Conservation (phyloP, 2,113 vertebrate genomes). For the Gorsachius goisagi region DNA sequence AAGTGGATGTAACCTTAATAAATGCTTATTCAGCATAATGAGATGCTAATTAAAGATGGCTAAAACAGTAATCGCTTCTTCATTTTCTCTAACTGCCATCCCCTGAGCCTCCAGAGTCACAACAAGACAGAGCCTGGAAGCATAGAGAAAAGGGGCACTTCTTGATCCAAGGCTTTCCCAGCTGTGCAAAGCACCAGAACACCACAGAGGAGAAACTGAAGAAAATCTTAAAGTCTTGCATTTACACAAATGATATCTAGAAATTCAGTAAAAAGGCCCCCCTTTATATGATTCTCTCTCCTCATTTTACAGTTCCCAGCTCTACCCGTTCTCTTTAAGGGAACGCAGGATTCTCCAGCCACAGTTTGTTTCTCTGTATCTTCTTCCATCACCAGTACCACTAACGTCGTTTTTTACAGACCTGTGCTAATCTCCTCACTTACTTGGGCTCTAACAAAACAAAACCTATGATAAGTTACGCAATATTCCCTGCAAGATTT, state of each 20-base stretch:
- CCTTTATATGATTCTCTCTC: not conserved
- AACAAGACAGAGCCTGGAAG: not conserved
- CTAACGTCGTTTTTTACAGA: not conserved
- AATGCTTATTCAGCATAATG: constrained; percentile 18
- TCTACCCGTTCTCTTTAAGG: not conserved
- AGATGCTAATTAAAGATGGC: not conserved
- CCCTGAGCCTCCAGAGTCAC: not conserved
- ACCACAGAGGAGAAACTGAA: not conserved
- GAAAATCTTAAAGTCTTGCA: not conserved
- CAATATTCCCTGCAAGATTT: not conserved
- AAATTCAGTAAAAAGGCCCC: not conserved
- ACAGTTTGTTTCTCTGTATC: not conserved
- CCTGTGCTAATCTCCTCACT: not conserved
- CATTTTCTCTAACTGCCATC: not conserved
- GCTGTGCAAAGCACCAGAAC: not conserved
- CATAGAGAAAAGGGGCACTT: not conserved
- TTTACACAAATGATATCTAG: not conserved
- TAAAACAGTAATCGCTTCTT: not conserved
- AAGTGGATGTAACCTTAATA: not conserved
- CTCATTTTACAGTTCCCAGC: not conserved
- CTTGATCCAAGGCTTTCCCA: not conserved
- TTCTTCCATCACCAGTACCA: not conserved
- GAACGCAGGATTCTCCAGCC: not conserved
- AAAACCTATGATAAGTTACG: not conserved
- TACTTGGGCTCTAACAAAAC: not conserved